Conservation (phyloP, 2,888 invertebrate species). For the Drosophila prostipennis region DNA sequence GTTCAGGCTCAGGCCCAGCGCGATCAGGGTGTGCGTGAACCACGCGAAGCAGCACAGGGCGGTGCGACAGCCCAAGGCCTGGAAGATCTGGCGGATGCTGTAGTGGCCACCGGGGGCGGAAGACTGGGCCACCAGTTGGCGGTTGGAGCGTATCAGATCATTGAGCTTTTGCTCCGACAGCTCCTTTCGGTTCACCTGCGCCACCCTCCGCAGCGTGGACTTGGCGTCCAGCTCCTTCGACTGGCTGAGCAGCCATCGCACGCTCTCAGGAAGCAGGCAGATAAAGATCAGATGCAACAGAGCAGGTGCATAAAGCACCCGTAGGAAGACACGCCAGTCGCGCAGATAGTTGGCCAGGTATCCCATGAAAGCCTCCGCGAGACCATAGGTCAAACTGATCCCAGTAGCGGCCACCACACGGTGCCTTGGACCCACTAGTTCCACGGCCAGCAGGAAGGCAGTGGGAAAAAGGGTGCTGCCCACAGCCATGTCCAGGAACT, state of each 20-base stretch:
- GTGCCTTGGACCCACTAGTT: conserved; percentile 90
- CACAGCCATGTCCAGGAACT: conserved; percentile 89
- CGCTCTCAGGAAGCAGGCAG: conserved; percentile 89
- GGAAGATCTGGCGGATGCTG: conserved; percentile 57
- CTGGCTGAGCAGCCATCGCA: conserved; percentile 90
- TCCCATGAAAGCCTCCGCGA: conserved; percentile 89
- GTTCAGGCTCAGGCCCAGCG: conserved; percentile 91
- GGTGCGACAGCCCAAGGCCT: conserved; percentile 68
- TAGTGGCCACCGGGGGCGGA: conserved; percentile 49
- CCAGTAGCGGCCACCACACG: conserved; percentile 89
- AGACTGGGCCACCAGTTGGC: conserved; percentile 44
- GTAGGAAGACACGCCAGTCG: conserved; percentile 89
- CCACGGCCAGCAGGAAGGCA: conserved; percentile 89
- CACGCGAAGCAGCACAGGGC: conserved; percentile 89
- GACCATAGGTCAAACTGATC: conserved; percentile 88
- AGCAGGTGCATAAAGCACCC: conserved; percentile 88
- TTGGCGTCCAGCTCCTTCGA: conserved; percentile 86
- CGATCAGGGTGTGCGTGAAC: conserved; percentile 90
- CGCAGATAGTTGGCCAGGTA: conserved; percentile 87
- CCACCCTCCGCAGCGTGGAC: conserved; percentile 86
- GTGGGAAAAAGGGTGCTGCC: conserved; percentile 90
- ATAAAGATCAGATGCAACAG: conserved; percentile 88
- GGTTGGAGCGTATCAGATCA: conserved; percentile 59
- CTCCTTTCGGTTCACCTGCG: conserved; percentile 85
- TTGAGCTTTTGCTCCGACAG: conserved; percentile 62